Percentiles rank a stretch among this genome's conserved stretches.
phyloP scores from a whole-genome alignment of 2,888 invertebrate species.

The Eristalinus sepulchralis region DNA sequence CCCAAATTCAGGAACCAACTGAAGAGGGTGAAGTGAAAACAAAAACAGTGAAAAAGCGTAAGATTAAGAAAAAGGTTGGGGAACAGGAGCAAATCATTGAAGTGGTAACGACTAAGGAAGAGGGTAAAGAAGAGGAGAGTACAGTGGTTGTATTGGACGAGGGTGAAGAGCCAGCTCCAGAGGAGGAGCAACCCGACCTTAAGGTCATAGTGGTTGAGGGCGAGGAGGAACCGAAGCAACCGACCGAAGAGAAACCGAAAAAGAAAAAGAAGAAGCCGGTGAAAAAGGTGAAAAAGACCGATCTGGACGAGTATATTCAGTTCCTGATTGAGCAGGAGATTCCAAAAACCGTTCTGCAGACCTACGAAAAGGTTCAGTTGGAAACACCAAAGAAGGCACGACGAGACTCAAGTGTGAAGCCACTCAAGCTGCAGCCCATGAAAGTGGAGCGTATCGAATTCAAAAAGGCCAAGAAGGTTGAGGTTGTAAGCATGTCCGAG shows the following conservation, averaged over 20 bases:
- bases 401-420: slow-evolving; percentile 75
- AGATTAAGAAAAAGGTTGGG: slow-evolving; percentile 76
- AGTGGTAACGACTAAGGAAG: slow-evolving; percentile 74
- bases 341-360: slow-evolving; percentile 80
- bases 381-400: slow-evolving; percentile 78
- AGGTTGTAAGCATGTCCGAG: slow-evolving; percentile 83
- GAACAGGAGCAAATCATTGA: slow-evolving; percentile 76
- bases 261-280: slow-evolving; percentile 76
- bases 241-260: slow-evolving; percentile 72
- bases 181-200: slow-evolving; percentile 60
- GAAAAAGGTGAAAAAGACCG: slow-evolving; percentile 77
- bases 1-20: slow-evolving; percentile 71
- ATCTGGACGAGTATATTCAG: slow-evolving; percentile 79
- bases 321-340: slow-evolving; percentile 80
- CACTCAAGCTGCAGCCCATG: slow-evolving; percentile 81
- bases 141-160: slow-evolving; percentile 74
- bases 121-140: slow-evolving; percentile 76
- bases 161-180: slow-evolving; percentile 71
- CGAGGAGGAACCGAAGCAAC: slow-evolving; percentile 59
- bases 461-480: slow-evolving; percentile 83
- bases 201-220: slow-evolving; percentile 72
- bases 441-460: slow-evolving; percentile 84
- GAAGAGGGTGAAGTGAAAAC: slow-evolving; percentile 73
- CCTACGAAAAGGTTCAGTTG: slow-evolving; percentile 79
- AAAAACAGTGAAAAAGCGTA: slow-evolving; percentile 75